A percentile compares a stretch with the other conserved stretches of the same genome.
Conservation (phyloP, 37 sponge, comb jelly and placozoan species). For the Agelas oroides region DNA sequence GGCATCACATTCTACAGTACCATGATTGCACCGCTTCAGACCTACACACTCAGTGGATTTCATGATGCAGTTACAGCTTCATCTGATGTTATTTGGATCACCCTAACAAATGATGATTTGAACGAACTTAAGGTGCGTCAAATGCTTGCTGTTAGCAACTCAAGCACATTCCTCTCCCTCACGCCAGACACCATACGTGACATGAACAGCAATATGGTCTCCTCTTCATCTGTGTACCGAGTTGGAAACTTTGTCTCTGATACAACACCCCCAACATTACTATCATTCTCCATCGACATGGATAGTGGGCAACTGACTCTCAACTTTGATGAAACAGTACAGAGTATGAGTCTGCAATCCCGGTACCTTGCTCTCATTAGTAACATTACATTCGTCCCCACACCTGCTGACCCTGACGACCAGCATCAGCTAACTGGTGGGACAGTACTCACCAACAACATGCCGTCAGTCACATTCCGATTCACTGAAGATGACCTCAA, state of each 20-base stretch:
- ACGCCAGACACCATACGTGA: slow-evolving; percentile 58
- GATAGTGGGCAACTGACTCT: slow-evolving; percentile 71
- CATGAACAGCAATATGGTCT: slow-evolving; percentile 68
- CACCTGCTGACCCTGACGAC: slow-evolving; percentile 58
- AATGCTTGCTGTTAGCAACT: slow-evolving; percentile 35
- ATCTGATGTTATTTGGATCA: slow-evolving; percentile 45
- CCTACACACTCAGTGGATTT: slow-evolving; percentile 49
- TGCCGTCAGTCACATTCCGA: slow-evolving; percentile 23
- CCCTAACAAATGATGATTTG: slow-evolving; percentile 78
- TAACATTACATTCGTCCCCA: slow-evolving; percentile 67
- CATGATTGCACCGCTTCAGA: background rate
- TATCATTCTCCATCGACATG: slow-evolving; percentile 80
- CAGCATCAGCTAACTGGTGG: slow-evolving; percentile 77
- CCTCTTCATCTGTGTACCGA: background rate
- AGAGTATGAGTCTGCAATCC: slow-evolving; percentile 40
- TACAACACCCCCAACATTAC: slow-evolving; percentile 64
- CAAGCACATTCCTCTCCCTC: slow-evolving; percentile 61
- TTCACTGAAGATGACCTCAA: slow-evolving; percentile 75
- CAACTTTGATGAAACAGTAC: slow-evolving; percentile 82
- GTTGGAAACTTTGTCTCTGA: slow-evolving; percentile 45
- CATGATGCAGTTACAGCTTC: slow-evolving; percentile 59
- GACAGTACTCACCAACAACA: slow-evolving; percentile 24
- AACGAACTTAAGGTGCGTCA: slow-evolving; percentile 76
- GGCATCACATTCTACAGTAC: slow-evolving; percentile 65
- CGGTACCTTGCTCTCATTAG: slow-evolving; percentile 65